A percentile compares a stretch with the other conserved stretches of the same genome.
Evolutionary conservation across 2,113 vertebrate genomes (phyloP).

Genomic region (Phrynosoma blainvillii): DNA sequence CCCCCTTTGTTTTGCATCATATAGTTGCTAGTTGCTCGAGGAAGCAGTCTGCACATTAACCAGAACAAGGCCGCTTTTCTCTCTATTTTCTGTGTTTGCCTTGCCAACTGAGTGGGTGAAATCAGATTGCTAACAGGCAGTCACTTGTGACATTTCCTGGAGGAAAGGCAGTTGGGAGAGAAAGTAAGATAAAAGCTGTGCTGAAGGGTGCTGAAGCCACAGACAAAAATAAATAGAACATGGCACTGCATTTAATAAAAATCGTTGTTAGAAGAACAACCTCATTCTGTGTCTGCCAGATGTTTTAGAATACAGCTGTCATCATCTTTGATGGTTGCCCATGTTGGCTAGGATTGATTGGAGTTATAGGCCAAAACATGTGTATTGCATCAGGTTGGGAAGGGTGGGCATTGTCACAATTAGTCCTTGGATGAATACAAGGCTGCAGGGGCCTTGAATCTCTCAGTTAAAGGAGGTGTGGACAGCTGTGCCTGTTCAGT

Average conservation of each 20-base stretch:
- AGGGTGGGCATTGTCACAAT: neutral
- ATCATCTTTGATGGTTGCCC: neutral
- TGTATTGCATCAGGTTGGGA: neutral
- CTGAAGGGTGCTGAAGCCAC: neutral
- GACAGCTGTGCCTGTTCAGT: too few relatives aligned
- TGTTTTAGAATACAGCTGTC: neutral
- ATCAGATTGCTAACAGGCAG: neutral
- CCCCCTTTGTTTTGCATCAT: neutral
- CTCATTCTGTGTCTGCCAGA: neutral
- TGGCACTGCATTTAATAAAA: neutral
- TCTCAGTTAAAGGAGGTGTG: too few relatives aligned
- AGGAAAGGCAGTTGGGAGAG: neutral
- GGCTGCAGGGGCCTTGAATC: too few relatives aligned
- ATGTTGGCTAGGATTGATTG: too few relatives aligned
- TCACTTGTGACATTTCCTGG: constrained; percentile 6
- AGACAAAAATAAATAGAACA: neutral
- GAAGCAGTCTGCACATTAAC: neutral
- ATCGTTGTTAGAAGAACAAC: neutral
- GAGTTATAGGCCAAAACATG: neutral
- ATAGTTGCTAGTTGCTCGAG: neutral
- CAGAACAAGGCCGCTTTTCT: neutral
- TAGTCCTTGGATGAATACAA: too few relatives aligned
- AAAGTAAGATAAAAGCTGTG: neutral
- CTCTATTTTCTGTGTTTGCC: neutral
- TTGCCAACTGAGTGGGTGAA: neutral